A percentile compares a stretch with the other conserved stretches of the same genome.
These are phyloP conservation scores for Argyrosomus japonicus DNA, from an alignment of 2,113 vertebrate species.

Conservation along the genomic window DNA sequence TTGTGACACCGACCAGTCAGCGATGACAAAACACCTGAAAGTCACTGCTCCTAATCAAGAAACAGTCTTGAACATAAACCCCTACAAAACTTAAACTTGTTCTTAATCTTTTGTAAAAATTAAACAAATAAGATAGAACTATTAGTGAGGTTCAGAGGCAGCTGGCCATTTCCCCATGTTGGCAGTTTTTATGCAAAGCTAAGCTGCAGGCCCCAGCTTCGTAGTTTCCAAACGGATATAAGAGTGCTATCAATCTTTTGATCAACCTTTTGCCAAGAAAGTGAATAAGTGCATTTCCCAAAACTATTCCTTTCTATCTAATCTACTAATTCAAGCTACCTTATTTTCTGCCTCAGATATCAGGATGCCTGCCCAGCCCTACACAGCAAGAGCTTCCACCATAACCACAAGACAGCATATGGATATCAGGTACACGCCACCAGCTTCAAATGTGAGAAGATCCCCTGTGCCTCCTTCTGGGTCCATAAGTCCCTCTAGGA, in stretches of 20 bases:
- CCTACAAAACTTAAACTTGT: neutral
- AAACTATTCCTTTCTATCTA: conserved; percentile 7
- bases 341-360: conserved; percentile 83
- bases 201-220: neutral
- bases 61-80: neutral
- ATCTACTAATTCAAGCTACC: conserved; percentile 12
- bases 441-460: conserved; percentile 71
- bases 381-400: conserved; percentile 78
- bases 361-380: conserved; percentile 81
- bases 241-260: neutral
- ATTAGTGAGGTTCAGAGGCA: neutral
- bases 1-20: no score
- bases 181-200: neutral
- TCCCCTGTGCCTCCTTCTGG: conserved; percentile 69
- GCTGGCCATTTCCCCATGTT: neutral
- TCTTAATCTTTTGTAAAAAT: neutral
- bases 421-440: conserved; percentile 78
- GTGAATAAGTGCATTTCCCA: neutral
- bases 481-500: conserved; percentile 67
- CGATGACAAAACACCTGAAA: neutral
- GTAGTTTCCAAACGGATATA: neutral
- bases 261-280: neutral
- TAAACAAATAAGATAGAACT: neutral
- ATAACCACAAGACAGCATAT: conserved; percentile 79
- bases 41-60: neutral